Conservation (phyloP, 2,113 vertebrate genomes). For the cat (Felis catus) region DNA sequence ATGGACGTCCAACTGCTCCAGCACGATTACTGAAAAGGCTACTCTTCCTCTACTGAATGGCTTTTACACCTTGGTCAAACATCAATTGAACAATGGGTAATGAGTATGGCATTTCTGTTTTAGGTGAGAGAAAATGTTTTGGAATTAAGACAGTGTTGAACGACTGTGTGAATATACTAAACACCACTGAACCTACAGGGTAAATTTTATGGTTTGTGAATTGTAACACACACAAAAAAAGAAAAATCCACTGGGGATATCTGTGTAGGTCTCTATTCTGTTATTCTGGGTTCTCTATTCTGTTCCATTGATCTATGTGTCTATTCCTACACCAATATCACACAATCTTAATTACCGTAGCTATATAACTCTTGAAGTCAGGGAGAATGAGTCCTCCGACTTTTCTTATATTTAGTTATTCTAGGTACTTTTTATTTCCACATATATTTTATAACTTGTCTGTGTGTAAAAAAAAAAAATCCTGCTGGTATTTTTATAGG, state of each 20-base stretch:
- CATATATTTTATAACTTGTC: background rate
- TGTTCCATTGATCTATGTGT: background rate
- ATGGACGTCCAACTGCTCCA: background rate
- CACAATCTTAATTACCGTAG: background rate
- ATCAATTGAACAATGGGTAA: background rate
- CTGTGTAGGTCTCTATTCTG: background rate
- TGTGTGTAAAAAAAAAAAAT: slow-evolving; percentile 7
- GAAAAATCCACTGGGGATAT: background rate
- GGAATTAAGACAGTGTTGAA: background rate
- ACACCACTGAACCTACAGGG: background rate
- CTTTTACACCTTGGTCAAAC: background rate
- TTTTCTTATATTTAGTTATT: background rate
- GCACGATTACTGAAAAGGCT: background rate
- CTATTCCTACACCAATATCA: background rate
- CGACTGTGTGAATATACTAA: background rate
- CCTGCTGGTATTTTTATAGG: background rate
- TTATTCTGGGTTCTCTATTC: background rate
- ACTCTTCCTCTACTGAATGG: background rate
- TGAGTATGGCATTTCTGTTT: background rate
- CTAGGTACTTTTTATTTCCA: background rate
- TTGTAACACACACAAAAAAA: background rate
- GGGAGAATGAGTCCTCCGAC: background rate
- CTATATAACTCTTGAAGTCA: background rate
- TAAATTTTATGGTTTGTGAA: background rate
- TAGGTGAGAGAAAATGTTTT: background rate